These are phyloP conservation scores for Aphidius ervi DNA, from an alignment of 1,140 invertebrate species.

Conservation along the genomic window DNA sequence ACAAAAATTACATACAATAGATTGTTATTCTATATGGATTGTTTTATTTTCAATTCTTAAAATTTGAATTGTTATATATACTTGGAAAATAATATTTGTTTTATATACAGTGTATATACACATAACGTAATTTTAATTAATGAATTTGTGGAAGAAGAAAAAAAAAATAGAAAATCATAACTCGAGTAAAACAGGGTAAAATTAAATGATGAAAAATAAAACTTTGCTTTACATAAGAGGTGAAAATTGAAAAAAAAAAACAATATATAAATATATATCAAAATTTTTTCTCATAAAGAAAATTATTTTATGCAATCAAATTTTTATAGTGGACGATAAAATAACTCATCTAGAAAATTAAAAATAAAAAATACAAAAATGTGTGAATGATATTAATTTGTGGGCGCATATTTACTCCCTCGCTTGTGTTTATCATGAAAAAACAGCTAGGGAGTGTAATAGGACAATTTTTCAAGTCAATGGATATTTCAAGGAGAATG, in stretches of 20 bases:
- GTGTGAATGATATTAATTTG: slow-evolving; percentile 13
- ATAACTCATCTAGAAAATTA: slow-evolving; percentile 6
- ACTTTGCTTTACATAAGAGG: background rate
- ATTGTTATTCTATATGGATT: background rate
- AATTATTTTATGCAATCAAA: background rate
- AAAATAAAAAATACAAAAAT: slow-evolving; percentile 2
- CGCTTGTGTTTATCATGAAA: slow-evolving; percentile 14
- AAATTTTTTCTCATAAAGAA: background rate
- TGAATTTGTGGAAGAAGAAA: no score
- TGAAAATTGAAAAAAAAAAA: no score
- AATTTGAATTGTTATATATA: background rate
- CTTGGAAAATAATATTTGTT: background rate
- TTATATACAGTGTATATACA: no score
- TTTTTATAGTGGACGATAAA: background rate
- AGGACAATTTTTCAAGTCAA: slow-evolving; percentile 19
- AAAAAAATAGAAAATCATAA: no score
- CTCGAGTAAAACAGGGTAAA: no score
- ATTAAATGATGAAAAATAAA: background rate
- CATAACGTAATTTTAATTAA: no score
- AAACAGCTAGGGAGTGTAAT: slow-evolving; percentile 7
- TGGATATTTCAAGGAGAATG: slow-evolving; percentile 13
- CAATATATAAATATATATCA: background rate
- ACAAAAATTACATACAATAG: no score
- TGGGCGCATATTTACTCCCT: background rate
- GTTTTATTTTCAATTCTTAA: background rate